Evolutionary conservation across 2,888 invertebrate genomes (phyloP).

Genomic region (Oscheius sp.): DNA sequence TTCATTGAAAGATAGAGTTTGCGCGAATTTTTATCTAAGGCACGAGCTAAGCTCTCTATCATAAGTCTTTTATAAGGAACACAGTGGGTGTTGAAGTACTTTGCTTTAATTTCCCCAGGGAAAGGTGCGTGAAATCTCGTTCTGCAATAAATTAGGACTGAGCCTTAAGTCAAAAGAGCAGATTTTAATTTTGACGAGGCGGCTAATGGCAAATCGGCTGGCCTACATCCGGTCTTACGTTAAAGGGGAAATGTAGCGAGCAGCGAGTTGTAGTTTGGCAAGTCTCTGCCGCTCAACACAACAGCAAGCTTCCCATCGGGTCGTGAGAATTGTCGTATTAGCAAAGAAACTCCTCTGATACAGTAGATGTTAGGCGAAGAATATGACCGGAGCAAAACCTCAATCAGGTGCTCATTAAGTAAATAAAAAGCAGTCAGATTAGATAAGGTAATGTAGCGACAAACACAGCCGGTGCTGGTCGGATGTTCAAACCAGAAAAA

Average conservation of each 20-base stretch:
- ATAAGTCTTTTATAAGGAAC: too few species aligned
- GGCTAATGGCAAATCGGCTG: background rate
- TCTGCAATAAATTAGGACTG: slow-evolving; percentile 9
- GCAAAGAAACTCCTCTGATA: background rate
- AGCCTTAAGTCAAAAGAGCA: too few species aligned
- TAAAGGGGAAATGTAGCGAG: slow-evolving; percentile 7
- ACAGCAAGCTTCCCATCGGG: background rate
- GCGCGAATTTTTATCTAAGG: too few species aligned
- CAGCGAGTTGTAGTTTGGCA: too few species aligned
- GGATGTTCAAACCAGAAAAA: background rate
- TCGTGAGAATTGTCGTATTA: slow-evolving; percentile 16
- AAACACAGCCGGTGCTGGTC: slow-evolving; percentile 14
- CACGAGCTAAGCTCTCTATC: too few species aligned
- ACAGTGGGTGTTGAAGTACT: too few species aligned
- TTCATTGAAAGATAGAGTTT: too few species aligned
- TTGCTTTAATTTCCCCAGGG: background rate
- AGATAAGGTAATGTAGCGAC: slow-evolving; percentile 14
- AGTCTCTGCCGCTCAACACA: background rate
- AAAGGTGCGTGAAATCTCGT: background rate
- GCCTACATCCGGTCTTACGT: background rate
- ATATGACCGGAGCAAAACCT: background rate
- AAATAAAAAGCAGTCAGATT: slow-evolving; percentile 13
- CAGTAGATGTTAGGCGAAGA: background rate
- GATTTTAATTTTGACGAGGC: background rate
- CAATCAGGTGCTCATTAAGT: slow-evolving; percentile 21